Conservation (phyloP, 1,140 invertebrate species). For the Aphaenogaster ashmeadi region DNA sequence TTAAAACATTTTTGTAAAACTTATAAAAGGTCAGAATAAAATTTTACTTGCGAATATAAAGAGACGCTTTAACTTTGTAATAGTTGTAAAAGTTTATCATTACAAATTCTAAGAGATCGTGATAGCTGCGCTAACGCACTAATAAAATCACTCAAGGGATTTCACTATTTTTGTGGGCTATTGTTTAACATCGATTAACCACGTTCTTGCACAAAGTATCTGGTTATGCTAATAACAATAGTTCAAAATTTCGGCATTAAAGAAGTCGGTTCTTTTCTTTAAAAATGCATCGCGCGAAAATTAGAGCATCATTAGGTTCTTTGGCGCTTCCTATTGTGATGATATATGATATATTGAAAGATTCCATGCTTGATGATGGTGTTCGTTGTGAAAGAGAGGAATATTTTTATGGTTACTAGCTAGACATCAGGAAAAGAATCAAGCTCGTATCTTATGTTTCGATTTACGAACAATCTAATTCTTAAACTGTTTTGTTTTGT, state of each 20-base stretch:
- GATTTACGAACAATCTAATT: conserved; percentile 68
- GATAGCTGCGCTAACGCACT: neutral
- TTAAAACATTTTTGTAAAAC: neutral
- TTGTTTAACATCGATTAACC: neutral
- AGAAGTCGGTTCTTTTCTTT: neutral
- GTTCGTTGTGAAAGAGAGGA: neutral
- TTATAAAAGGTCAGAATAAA: neutral
- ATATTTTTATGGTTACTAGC: neutral
- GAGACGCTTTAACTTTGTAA: neutral
- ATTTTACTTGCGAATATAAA: neutral
- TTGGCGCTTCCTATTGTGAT: neutral
- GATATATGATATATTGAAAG: neutral
- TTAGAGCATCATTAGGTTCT: neutral
- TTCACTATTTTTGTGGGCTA: neutral
- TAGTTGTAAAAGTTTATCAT: neutral
- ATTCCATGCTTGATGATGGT: neutral
- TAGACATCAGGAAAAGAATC: conserved; percentile 30
- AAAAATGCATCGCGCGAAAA: neutral
- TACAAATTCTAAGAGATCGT: neutral
- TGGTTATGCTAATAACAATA: neutral
- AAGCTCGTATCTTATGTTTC: conserved; percentile 64
- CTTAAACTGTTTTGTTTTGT: conserved; percentile 43
- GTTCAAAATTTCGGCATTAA: neutral
- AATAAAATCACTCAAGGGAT: neutral
- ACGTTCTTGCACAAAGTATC: neutral